Evolutionary conservation across 2,797 vertebrate species (phyloP), one percentile per base, ranked within the genome.

Genomic region (Brachyalestes nurse): DNA sequence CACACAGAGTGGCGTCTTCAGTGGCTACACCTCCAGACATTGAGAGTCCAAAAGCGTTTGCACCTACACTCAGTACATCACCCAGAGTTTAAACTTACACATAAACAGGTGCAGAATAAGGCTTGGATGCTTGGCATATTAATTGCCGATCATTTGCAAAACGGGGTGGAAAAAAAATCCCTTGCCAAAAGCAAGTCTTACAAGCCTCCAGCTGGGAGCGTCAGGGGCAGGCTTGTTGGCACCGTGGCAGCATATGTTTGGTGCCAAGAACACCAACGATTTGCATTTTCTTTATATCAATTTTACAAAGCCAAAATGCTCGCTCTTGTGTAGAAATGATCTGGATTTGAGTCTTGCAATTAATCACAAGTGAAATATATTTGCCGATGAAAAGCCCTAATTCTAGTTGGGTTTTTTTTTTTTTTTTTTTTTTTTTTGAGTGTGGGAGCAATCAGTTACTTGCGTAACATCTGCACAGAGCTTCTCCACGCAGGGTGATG

Each of bases 361-460:
- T 95, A 95, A 95, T 95, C 94, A 94, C 93, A 93, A 95, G 93
- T 94, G 94, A 95, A 95, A 95, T 95, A 94, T 95, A 95, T 95
- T 92, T 92, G 93, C 93, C 92, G 93, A 95, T 95, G 94, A 95
- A 95, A 95, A 95, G 94, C 93, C 91, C 92, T 95, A 95, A 95
- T 95, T 95, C 94, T 94, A 93, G 93, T 93, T 91, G 92, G 90
- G 89, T 85, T 89, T 87, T 85, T 87, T 89, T 89, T 90, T 89
- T 89, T 90, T 89, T 85, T 87, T 89, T 89, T 90, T 89, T 88
- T 81, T 84, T 74, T 76, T 34, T 64, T 84, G 86, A 91, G 93
- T 93, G 92, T 92, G 92, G 92, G 92, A 94, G 93, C 93, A 89
- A 89, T 89, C 88, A 90, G 86, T 90, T 90, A 87, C 83, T 87